Conservation (phyloP, 2,888 invertebrate genomes). For the Pterostichus niger region DNA sequence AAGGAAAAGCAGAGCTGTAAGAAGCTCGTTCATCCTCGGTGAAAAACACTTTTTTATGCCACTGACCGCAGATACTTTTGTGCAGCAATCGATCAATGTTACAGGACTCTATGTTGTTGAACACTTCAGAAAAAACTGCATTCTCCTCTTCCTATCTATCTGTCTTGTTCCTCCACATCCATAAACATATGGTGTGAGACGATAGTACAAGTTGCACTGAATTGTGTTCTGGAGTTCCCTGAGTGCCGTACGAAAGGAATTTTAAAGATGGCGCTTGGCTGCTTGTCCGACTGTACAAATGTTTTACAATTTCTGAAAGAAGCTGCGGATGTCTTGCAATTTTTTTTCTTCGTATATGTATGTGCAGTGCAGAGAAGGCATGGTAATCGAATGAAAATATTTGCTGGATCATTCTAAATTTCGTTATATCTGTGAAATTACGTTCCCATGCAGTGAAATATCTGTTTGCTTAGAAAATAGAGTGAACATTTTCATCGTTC, state of each 20-base stretch:
- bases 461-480: conserved; percentile 46
- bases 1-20: conserved; percentile 27
- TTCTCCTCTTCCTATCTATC: conserved; percentile 9
- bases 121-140: conserved; percentile 54
- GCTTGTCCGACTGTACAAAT: conserved; percentile 38
- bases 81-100: conserved; percentile 63
- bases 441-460: conserved; percentile 22
- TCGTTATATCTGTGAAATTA: conserved; percentile 39
- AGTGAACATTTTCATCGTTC: conserved; percentile 22
- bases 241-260: conserved; percentile 22
- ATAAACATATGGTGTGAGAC: conserved; percentile 41
- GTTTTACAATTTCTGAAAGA: conserved; percentile 51
- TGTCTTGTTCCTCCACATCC: conserved; percentile 41
- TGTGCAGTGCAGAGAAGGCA: conserved; percentile 18
- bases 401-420: conserved; percentile 31
- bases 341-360: conserved; percentile 8
- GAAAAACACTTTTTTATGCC: conserved; percentile 62
- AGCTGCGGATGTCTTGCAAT: conserved; percentile 1
- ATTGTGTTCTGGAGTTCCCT: conserved; percentile 26
- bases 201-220: conserved; percentile 28
- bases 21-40: conserved; percentile 52
- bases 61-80: conserved; percentile 59
- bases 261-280: conserved; percentile 12
- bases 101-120: conserved; percentile 61
- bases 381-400: conserved; percentile 47